Evolutionary conservation across 2,113 vertebrate genomes (phyloP).

Genomic region (Numenius arquata): DNA sequence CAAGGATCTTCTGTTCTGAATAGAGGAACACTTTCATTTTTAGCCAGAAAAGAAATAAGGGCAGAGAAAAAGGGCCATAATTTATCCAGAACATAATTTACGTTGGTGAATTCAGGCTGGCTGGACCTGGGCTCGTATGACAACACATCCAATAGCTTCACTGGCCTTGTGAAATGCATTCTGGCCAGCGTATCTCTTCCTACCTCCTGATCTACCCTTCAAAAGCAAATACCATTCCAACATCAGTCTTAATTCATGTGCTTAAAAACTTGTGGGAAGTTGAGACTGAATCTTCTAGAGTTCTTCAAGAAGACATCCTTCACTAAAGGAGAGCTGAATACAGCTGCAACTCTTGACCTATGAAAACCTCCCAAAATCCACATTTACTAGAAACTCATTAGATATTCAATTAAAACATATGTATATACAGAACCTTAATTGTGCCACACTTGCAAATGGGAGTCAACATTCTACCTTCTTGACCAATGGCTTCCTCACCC

Average conservation of each 20-base stretch:
- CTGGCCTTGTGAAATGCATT: not conserved
- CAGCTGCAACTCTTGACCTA: not conserved
- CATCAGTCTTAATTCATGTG: not conserved
- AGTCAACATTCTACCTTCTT: conserved; percentile 73
- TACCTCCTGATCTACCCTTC: not conserved
- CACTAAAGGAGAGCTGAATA: not conserved
- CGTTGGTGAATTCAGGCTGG: not conserved
- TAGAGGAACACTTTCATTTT: rapidly evolving
- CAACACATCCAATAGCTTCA: not conserved
- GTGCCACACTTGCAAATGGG: rapidly evolving
- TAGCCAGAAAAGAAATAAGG: not conserved
- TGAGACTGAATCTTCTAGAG: not conserved
- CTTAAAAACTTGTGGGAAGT: not conserved
- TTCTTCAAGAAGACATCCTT: not conserved
- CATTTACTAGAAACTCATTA: not conserved
- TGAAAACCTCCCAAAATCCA: not conserved
- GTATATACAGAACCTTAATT: not conserved
- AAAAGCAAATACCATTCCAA: not conserved
- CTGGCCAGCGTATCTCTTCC: not conserved
- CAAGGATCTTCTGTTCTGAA: not conserved
- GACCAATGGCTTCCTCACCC: conserved; percentile 75
- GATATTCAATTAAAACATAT: not conserved
- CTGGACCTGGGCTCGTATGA: not conserved
- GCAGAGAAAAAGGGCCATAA: not conserved
- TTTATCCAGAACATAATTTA: not conserved